Evolutionary conservation across 2,797 vertebrate genomes (phyloP), one percentile per base, ranked within the genome.

Genomic region (Diplodus sargus): DNA sequence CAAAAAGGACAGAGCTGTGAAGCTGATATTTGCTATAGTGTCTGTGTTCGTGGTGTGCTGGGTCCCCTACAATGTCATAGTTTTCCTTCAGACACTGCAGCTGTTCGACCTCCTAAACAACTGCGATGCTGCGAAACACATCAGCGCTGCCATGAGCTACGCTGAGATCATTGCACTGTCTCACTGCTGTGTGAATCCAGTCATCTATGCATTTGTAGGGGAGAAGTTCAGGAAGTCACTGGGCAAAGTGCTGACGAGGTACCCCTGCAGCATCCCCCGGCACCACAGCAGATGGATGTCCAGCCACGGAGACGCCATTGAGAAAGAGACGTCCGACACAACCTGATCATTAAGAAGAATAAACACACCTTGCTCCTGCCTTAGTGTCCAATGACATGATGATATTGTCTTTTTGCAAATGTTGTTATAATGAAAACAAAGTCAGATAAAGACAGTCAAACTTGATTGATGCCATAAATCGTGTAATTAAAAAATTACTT

Each of bases 181-280:
- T 11, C 97, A 98, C 89, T 98, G 97, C 89, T 97, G 96, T 61
- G 78, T 98, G 4, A 99, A 99, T 76, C 98, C 97, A 0, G 69
- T 99, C 68, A 97, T 99, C 78, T 99, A 99, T 65, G 97, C 97
- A 30, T 97, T 98, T 71, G 93, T 97, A 8, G 97, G 97, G 6
- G 96, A 98, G 86, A 99, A 97, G 67, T 99, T 98, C 61, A 95
- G 96, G 76, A 97, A 95, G 86, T 94, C 95, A 13, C 67, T 98
- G 39, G 28, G 75, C 9, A 89, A 88, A 5, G 84, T 95, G 48
- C 60, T 94, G 43, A 23, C 49, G 1, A 91, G 53, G 82, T 81
- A 70, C 45, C n/a, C 86, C 1, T 63, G 82, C 45, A 87, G 65
- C 58, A 52, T 64, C 3, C 64, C 86, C 13, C 53, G 64, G 3